Conservation (phyloP, 2,888 invertebrate genomes). For the Loripinus fragilis region DNA sequence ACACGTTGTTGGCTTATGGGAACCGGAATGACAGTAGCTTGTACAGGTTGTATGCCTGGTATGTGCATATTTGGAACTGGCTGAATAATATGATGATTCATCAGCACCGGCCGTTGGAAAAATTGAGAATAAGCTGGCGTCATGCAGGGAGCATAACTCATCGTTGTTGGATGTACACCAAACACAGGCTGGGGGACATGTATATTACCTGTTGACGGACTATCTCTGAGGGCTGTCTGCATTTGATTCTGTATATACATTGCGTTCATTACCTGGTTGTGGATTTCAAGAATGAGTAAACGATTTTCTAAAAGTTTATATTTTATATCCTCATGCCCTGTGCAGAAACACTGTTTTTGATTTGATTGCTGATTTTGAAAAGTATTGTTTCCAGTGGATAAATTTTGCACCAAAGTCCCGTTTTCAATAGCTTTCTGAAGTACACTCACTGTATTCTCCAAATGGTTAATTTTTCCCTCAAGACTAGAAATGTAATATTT, state of each 20-base stretch:
- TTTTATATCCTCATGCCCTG: not conserved
- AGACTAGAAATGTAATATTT: constrained; percentile 3
- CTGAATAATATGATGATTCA: not conserved
- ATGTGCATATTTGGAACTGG: not conserved
- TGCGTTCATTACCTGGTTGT: not conserved
- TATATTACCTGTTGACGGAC: not conserved
- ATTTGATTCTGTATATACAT: not conserved
- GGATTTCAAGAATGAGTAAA: not conserved
- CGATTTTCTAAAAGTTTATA: constrained; percentile 9
- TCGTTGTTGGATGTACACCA: not conserved
- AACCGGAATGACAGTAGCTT: not conserved
- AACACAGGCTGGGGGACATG: not conserved
- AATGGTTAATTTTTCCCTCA: not conserved
- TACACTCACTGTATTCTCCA: not conserved
- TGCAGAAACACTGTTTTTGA: no score
- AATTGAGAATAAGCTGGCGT: not conserved
- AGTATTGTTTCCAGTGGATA: not conserved
- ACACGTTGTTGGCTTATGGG: not conserved
- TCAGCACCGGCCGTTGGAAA: not conserved
- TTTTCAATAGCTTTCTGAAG: constrained; percentile 5
- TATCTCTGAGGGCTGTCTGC: not conserved
- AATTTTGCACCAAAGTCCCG: not conserved
- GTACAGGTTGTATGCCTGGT: not conserved
- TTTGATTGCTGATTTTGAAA: not conserved
- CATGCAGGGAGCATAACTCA: not conserved